phyloP scores from a whole-genome alignment of 2,797 vertebrate genomes.

The Bucorvus abyssinicus region DNA sequence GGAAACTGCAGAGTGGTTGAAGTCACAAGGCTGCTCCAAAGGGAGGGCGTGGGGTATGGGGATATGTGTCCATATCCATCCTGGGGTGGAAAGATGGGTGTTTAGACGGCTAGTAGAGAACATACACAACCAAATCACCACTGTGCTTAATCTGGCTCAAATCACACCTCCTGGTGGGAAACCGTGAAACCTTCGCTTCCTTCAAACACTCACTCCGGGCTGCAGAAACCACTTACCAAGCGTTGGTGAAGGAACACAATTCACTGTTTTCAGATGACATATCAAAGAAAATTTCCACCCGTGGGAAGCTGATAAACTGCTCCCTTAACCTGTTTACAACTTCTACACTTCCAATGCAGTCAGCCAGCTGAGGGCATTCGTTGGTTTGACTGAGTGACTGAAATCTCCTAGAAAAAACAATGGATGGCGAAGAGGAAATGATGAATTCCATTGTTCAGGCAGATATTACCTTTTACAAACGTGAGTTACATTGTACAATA shows the following conservation, averaged over 20 bases:
- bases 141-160: neutral
- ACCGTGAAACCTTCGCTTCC: neutral
- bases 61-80: neutral
- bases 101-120: neutral
- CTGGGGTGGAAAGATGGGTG: neutral
- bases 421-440: neutral
- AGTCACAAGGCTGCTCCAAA: neutral
- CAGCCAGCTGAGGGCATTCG: neutral
- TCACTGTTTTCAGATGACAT: neutral
- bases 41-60: neutral
- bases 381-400: neutral
- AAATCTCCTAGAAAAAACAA: neutral
- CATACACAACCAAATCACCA: neutral
- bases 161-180: neutral
- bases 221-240: neutral
- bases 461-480: neutral
- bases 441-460: rapidly evolving
- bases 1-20: neutral
- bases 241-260: neutral
- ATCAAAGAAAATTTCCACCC: neutral
- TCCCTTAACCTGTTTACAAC: neutral
- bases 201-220: neutral
- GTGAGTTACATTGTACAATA: neutral
- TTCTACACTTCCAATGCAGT: neutral
- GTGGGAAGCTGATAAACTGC: neutral